Conservation (phyloP, 2,113 vertebrate species). For the Otis tarda region DNA sequence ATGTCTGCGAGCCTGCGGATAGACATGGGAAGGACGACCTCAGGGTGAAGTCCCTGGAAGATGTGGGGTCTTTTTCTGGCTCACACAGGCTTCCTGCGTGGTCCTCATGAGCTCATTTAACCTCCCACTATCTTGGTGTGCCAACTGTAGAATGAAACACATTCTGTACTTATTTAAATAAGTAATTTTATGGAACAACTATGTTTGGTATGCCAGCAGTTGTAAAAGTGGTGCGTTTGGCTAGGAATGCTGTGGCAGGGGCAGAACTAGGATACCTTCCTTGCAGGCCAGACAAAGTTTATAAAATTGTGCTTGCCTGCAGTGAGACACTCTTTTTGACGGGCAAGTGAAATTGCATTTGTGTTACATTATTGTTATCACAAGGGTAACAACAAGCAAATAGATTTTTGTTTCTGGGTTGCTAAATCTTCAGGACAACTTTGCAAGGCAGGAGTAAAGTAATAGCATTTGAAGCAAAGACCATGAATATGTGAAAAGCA, state of each 20-base stretch:
- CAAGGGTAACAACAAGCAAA: background rate
- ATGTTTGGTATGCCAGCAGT: background rate
- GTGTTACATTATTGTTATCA: background rate
- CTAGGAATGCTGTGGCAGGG: background rate
- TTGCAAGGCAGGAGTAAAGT: background rate
- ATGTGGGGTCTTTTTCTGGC: background rate
- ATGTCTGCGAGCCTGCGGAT: background rate
- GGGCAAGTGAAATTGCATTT: background rate
- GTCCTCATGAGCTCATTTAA: background rate
- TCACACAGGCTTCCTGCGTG: background rate
- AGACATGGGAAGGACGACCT: background rate
- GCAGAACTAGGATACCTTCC: background rate
- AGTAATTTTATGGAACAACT: background rate
- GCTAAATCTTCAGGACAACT: slow-evolving; percentile 44
- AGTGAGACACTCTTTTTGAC: background rate
- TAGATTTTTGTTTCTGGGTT: background rate
- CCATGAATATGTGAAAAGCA: slow-evolving; percentile 59
- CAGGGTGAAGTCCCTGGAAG: background rate
- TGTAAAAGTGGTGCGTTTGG: background rate
- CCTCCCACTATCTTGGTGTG: background rate
- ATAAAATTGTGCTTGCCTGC: background rate
- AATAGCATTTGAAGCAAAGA: slow-evolving; percentile 33
- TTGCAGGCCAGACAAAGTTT: background rate
- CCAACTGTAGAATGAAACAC: background rate
- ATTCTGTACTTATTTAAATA: background rate